Evolutionary conservation across 2,797 vertebrate genomes (phyloP).

Genomic region (Enoplosus armatus): DNA sequence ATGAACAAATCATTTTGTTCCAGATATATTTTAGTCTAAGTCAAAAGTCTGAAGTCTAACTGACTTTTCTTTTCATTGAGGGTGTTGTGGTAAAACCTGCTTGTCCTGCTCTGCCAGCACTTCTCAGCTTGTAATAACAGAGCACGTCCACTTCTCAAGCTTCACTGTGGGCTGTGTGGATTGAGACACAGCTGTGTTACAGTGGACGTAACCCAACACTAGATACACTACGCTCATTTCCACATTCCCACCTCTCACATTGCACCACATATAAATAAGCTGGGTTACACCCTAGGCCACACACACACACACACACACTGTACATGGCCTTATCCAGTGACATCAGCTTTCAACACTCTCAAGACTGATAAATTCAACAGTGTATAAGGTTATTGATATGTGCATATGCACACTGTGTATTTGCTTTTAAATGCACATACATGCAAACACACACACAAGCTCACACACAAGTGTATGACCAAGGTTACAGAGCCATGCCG

Average conservation of each 20-base stretch:
- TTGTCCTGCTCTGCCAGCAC: conserved; percentile 39
- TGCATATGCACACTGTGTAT: neutral
- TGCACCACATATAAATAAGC: conserved; percentile 56
- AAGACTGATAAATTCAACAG: conserved; percentile 8
- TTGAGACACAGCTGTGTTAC: conserved; percentile 73
- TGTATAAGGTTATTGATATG: conserved; percentile 1
- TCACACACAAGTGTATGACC: conserved; percentile 49
- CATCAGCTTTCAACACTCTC: conserved; percentile 16
- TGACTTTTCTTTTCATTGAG: neutral
- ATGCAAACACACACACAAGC: conserved; percentile 8
- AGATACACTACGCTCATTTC: conserved; percentile 63
- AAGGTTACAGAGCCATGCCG: conserved; percentile 72
- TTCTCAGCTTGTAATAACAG: conserved; percentile 55
- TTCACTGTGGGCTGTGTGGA: conserved; percentile 54
- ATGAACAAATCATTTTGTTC: neutral
- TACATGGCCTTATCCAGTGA: neutral
- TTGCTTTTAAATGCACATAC: conserved; percentile 31
- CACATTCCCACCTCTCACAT: conserved; percentile 72
- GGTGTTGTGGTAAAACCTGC: conserved; percentile 47
- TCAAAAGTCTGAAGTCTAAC: neutral
- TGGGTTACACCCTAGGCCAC: conserved; percentile 40
- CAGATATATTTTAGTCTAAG: neutral
- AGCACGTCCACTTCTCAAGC: conserved; percentile 47
- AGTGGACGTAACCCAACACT: conserved; percentile 64
- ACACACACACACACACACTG: conserved; percentile 43